These are phyloP conservation scores for Sphaeramia orbicularis DNA, from an alignment of 2,797 vertebrate species.

Conservation along the genomic window DNA sequence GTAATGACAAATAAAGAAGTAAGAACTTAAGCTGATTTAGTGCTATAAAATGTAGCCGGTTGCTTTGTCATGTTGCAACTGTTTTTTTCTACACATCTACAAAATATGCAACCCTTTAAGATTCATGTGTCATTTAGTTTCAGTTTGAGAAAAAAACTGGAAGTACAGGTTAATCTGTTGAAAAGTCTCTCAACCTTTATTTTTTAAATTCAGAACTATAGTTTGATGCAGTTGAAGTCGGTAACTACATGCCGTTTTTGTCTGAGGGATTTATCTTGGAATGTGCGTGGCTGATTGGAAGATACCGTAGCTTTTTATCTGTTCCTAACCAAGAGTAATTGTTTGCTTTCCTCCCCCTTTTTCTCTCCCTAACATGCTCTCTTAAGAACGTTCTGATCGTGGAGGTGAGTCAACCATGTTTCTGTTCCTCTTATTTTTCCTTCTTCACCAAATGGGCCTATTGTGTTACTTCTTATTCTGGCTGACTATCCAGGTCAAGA, in stretches of 20 bases:
- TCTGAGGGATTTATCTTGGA: conserved; percentile 8
- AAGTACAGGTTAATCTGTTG: not conserved
- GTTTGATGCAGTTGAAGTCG: not conserved
- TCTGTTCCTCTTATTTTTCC: conserved; percentile 32
- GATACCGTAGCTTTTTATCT: conserved; percentile 33
- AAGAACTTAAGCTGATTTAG: not conserved
- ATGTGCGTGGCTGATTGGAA: conserved; percentile 21
- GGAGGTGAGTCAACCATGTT: conserved; percentile 82
- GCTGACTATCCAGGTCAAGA: conserved; percentile 52
- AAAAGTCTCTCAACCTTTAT: not conserved
- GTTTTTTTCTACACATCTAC: conserved; percentile 5
- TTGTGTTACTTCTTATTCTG: conserved; percentile 22
- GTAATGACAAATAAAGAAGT: not conserved
- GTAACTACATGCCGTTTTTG: not conserved
- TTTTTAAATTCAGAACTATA: not conserved
- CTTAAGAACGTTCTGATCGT: conserved; percentile 87
- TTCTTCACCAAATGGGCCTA: conserved; percentile 32
- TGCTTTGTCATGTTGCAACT: conserved; percentile 7
- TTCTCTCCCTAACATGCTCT: conserved; percentile 39
- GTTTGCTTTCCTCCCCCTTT: conserved; percentile 46
- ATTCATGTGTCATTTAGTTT: not conserved
- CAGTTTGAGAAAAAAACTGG: not conserved
- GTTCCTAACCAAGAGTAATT: conserved; percentile 53
- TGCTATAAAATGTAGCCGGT: not conserved
- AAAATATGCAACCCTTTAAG: conserved; percentile 7